Evolutionary conservation across 2,888 invertebrate genomes (phyloP).

Genomic region (Agonum fuliginosum): DNA sequence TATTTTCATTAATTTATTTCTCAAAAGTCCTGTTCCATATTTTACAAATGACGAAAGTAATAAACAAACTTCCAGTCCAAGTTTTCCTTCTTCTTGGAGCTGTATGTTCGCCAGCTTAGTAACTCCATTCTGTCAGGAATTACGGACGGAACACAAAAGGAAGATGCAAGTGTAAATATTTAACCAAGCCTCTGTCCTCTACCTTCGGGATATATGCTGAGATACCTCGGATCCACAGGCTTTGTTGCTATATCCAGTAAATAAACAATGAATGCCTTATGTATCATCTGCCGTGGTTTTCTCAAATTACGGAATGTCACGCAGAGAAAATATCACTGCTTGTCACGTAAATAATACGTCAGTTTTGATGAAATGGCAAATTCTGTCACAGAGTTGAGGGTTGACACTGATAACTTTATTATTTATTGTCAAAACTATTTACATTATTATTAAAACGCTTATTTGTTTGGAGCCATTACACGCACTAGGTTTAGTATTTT

Average conservation of each 20-base stretch:
- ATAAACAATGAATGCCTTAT: background rate
- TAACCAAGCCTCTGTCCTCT: background rate
- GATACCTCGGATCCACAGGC: background rate
- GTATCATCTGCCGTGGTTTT: background rate
- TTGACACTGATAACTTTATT: no score
- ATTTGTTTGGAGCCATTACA: no score
- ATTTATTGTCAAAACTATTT: no score
- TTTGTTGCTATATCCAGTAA: background rate
- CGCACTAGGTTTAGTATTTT: no score
- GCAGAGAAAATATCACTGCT: background rate
- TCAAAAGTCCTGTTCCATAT: no score
- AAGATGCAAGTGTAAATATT: constrained; percentile 21
- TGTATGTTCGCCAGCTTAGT: background rate
- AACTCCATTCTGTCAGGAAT: background rate
- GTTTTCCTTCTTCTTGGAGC: background rate
- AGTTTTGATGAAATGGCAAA: no score
- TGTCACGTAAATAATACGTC: no score
- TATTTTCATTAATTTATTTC: no score
- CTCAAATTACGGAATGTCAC: background rate
- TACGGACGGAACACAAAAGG: background rate
- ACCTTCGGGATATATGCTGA: background rate
- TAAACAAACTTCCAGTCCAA: background rate
- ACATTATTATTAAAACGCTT: no score
- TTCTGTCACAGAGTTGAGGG: no score
- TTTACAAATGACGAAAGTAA: background rate